Evolutionary conservation across 2,797 vertebrate species (phyloP).

Genomic region (Luscinia luscinia): DNA sequence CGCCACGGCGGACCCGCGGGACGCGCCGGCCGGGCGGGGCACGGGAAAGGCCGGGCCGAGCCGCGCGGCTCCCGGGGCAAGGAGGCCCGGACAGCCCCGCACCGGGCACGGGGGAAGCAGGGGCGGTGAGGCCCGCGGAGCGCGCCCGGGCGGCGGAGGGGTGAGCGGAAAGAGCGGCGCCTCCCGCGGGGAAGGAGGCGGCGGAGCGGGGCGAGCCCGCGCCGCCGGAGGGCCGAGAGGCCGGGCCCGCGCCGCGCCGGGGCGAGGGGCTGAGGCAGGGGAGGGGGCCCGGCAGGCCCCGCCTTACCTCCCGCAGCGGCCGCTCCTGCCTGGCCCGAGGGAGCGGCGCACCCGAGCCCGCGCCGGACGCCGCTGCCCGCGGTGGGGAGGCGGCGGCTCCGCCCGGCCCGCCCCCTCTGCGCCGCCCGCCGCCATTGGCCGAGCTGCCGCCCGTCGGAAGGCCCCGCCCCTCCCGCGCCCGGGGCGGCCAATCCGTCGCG

Average conservation of each 20-base stretch:
- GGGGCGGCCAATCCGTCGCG: no score
- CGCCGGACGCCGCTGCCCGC: not conserved
- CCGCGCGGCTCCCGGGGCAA: not conserved
- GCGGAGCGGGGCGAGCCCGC: not conserved
- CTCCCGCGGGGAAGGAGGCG: not conserved
- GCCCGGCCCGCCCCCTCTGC: not conserved
- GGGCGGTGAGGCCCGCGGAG: not conserved
- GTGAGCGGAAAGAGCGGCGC: not conserved
- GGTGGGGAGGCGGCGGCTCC: conserved; percentile 39
- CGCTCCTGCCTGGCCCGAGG: conserved; percentile 10
- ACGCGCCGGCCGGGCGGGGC: not conserved
- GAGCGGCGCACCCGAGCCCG: conserved; percentile 34
- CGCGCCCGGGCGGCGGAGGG: not conserved
- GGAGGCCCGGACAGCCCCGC: not conserved
- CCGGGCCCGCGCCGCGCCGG: not conserved
- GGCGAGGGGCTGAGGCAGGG: not conserved
- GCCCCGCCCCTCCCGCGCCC: no score
- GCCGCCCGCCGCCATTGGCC: conserved; percentile 56
- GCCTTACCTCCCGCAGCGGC: conserved; percentile 25
- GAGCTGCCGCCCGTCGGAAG: not conserved
- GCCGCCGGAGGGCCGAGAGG: no score
- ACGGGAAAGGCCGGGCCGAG: not conserved
- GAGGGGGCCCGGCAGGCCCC: not conserved
- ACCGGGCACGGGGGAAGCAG: not conserved
- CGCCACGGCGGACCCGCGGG: not conserved